Base-by-base conservation (phyloP, 64 coral and sea anemone genomes). In the Orbicella faveolata region DNA sequence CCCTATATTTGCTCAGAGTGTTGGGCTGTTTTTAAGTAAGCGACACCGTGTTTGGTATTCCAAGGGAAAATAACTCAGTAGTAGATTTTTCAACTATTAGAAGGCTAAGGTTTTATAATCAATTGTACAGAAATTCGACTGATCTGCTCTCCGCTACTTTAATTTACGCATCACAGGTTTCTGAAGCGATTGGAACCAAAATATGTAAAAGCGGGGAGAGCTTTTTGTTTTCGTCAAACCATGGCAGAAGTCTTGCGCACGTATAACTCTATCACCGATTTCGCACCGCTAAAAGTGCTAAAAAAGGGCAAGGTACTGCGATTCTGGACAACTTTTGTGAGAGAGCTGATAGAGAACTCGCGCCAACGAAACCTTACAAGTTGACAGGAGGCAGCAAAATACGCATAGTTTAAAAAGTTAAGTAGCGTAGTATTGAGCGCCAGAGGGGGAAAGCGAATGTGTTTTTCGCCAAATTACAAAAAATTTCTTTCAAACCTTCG, bases 151-250 rank as follows among this genome's bases (percentile, higher is more conserved):
- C 2, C 53, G 44, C 44, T 48, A 48, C 44, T 3, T 48, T 30
- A 30, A 34, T 25, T 80, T 36, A 81, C 33, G 79, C 79, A 20
- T 34, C 30, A 37, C 57, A 81, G 59, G 77, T 81, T 19, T 30
- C 23, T 70, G 7, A 25, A n/a, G 4, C 67, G 9, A 70, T 4
- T 26, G 9, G 25, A n/a, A 26, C n/a, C 3, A 70, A 61, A 81
- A 81, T 81, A 81, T 81, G 79, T 34, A 63, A 21, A 70, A 81
- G 63, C 59, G 17, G 57, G 77, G 52, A 48, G 25, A 25, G 78
- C 20, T 11, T 25, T 81, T 9, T 34, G 59, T 57, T 34, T 59
- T 64, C 13, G 79, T n/a, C 37, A 78, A 78, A 53, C 19, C 44
- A 78, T 19, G 21, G 18, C 1, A 20, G 9, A 78, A 52, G 35